Conservation (phyloP, 2,888 invertebrate species). For the Conops quadrifasciatus region DNA sequence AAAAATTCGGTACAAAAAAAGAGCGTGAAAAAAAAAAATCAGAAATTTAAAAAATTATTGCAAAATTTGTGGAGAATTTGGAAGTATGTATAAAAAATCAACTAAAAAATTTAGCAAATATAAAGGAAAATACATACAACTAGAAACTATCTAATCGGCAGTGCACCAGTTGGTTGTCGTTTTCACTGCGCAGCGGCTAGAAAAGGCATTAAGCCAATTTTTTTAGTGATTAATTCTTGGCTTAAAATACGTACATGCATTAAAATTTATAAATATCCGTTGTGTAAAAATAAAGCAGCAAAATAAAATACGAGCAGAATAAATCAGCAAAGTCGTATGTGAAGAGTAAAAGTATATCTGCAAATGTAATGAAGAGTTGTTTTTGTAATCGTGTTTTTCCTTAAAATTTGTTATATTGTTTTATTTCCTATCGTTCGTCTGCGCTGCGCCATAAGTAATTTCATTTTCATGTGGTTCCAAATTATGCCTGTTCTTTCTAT, state of each 20-base stretch:
- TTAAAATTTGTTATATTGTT: background rate
- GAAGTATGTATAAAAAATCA: conserved; percentile 13
- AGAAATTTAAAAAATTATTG: background rate
- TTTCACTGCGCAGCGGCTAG: background rate
- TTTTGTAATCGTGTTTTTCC: conserved; percentile 15
- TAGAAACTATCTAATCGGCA: conserved; percentile 32
- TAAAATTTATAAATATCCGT: conserved; percentile 5
- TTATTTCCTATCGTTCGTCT: background rate
- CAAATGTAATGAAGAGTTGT: conserved; percentile 26
- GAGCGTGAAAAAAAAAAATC: conserved; percentile 13
- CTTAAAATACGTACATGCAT: background rate
- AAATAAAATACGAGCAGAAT: conserved; percentile 2
- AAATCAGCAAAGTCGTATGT: conserved; percentile 15
- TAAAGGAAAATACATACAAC: background rate
- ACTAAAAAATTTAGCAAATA: conserved; percentile 2
- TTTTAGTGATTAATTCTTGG: background rate
- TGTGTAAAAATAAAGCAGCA: conserved; percentile 2
- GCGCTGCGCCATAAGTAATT: background rate
- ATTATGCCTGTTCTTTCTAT: conserved; percentile 9
- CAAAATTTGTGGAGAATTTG: conserved; percentile 10
- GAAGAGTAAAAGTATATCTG: conserved; percentile 23
- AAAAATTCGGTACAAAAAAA: conserved; percentile 1
- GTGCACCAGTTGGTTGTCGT: conserved; percentile 5
- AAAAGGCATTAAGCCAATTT: background rate
- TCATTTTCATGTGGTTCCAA: conserved; percentile 13